These are phyloP conservation scores for Athalia rosae DNA, from an alignment of 2,888 invertebrate genomes.

Conservation along the genomic window DNA sequence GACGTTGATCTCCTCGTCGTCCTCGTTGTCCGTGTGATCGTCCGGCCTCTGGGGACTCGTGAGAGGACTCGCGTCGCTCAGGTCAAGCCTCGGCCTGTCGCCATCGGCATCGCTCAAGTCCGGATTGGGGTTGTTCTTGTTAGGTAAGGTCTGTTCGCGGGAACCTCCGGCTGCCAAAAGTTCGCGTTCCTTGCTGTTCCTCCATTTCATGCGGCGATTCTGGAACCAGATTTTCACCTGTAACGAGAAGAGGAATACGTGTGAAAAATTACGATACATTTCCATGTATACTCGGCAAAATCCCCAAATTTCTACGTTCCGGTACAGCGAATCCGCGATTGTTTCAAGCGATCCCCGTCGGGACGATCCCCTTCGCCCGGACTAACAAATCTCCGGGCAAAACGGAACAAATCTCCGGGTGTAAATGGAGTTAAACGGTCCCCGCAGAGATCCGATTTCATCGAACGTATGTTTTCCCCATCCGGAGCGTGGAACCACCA, in stretches of 20 bases:
- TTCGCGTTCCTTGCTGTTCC: slow-evolving; percentile 97
- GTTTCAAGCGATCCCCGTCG: slow-evolving; percentile 8
- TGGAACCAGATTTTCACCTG: slow-evolving; percentile 96
- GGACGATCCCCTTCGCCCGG: slow-evolving; percentile 3
- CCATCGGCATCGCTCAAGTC: slow-evolving; percentile 93
- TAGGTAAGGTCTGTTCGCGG: slow-evolving; percentile 95
- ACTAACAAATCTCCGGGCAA: slow-evolving; percentile 35
- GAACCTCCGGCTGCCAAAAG: slow-evolving; percentile 94
- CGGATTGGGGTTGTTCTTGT: slow-evolving; percentile 97
- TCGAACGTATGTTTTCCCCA: slow-evolving; percentile 51
- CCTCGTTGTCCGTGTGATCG: slow-evolving; percentile 76
- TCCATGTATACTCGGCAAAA: too few species aligned
- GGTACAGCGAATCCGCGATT: neutral
- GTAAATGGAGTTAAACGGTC: slow-evolving; percentile 45
- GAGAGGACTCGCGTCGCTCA: slow-evolving; percentile 73
- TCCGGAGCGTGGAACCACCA: neutral
- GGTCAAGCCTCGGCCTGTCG: slow-evolving; percentile 82
- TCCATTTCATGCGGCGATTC: slow-evolving; percentile 99
- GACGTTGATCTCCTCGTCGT: slow-evolving; percentile 91
- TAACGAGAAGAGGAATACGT: slow-evolving; percentile 55
- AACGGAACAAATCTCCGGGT: neutral
- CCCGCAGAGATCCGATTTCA: slow-evolving; percentile 51
- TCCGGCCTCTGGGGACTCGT: slow-evolving; percentile 70
- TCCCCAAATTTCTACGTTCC: too few species aligned
- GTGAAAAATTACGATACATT: neutral